These are phyloP conservation scores for Melanargia galathea DNA, from an alignment of 2,888 invertebrate genomes.

Conservation along the genomic window DNA sequence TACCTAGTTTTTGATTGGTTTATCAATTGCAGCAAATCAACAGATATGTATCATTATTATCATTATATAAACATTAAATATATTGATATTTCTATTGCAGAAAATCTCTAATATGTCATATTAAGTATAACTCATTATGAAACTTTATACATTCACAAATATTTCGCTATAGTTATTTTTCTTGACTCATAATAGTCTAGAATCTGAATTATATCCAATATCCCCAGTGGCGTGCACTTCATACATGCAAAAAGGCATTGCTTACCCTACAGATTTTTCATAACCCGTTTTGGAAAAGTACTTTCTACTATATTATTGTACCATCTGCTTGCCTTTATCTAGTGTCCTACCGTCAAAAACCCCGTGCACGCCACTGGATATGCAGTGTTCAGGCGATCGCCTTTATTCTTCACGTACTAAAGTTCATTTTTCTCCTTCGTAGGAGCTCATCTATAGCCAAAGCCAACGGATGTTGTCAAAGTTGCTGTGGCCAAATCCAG, in stretches of 20 bases:
- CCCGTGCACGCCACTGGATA: conserved; percentile 5
- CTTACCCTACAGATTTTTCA: not conserved
- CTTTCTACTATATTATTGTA: not conserved
- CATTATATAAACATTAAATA: too few relatives aligned
- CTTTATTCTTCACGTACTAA: conserved; percentile 71
- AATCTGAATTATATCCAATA: conserved; percentile 1
- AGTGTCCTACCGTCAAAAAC: not conserved
- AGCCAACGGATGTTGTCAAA: conserved; percentile 82
- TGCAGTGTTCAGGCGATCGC: conserved; percentile 56
- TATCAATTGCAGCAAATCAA: too few relatives aligned
- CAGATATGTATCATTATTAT: too few relatives aligned
- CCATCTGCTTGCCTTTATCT: not conserved
- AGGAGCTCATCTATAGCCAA: conserved; percentile 83
- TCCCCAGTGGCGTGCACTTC: conserved; percentile 8
- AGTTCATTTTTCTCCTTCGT: conserved; percentile 79
- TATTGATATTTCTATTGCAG: not conserved
- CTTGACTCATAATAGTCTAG: conserved; percentile 5
- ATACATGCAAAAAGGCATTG: not conserved
- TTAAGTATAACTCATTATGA: not conserved
- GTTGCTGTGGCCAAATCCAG: conserved; percentile 81
- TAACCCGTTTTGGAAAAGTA: not conserved
- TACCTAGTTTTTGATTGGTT: too few relatives aligned
- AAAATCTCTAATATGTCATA: not conserved
- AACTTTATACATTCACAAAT: not conserved
- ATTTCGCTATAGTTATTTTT: not conserved